Evolutionary conservation across 2,113 vertebrate species (phyloP), one percentile per base, ranked within the genome.

Genomic region (Aegithalos caudatus): DNA sequence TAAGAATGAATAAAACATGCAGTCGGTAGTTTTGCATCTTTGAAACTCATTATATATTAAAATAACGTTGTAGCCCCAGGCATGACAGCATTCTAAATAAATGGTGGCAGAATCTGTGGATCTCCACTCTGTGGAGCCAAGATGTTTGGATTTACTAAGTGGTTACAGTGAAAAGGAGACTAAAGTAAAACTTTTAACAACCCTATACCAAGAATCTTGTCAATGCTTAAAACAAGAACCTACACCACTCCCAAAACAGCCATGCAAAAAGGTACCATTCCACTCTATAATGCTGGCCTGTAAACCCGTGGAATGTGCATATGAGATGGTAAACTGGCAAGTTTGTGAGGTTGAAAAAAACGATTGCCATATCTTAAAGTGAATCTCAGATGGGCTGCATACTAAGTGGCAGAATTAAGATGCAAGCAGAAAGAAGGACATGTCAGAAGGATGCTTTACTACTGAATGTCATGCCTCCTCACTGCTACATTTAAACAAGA

Each of bases 1-100:
- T 74, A 80, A 40, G 21, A 45, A 92, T 95, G 88, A 96, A 95
- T 98, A 94, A 97, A 95, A 84, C 82, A 94, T 92, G 88, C 16
- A 42, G 78, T 29, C 23, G 40, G 51, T 64, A 86, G 91, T 92
- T 95, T 81, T 71, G 27, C 71, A 44, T 87, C 82, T 89, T 96
- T 89, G 87, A 57, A 92, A 79, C 44, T 73, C 67, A 71, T 84
- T 95, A 57, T 77, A 31, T 94, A 66, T 92, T 80, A 70, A 51
- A 69, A 78, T 81, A 90, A 93, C 27, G 51, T 38, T 45, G 64
- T 45, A 67, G 83, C 58, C 65, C 19, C 50, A 72, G 90, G 87
- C 57, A 29, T 51, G 90, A 66, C 56, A 73, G 69, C 69, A 45
- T 85, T 42, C 37, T 69, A n/a, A 95, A 66, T 51, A 69, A 57